phyloP scores from a whole-genome alignment of 2,888 invertebrate species.

The Trichacis sp. region DNA sequence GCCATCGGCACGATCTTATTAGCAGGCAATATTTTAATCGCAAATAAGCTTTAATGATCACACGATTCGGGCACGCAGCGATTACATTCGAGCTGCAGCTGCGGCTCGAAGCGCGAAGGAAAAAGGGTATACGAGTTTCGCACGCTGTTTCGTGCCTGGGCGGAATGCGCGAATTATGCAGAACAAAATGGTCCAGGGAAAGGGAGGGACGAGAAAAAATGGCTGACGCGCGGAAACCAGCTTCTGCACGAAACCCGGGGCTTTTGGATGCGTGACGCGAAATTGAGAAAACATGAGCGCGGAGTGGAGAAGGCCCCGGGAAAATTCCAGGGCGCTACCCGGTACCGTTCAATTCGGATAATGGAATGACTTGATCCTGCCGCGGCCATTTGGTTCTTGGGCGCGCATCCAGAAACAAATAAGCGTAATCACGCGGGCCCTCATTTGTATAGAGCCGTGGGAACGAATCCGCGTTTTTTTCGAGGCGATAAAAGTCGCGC shows the following conservation, averaged over 20 bases:
- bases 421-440: constrained; percentile 12
- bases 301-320: constrained; percentile 29
- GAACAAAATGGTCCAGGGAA: constrained; percentile 37
- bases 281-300: constrained; percentile 30
- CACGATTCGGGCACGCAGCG: constrained; percentile 47
- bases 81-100: not conserved
- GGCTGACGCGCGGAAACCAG: not conserved
- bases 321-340: constrained; percentile 56
- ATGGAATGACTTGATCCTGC: constrained; percentile 67
- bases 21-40: constrained; percentile 66
- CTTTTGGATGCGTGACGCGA: constrained; percentile 6
- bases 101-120: constrained; percentile 25
- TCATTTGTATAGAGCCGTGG: constrained; percentile 18
- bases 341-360: constrained; percentile 65
- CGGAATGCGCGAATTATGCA: constrained; percentile 30
- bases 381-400: constrained; percentile 31
- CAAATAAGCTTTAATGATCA: constrained; percentile 59
- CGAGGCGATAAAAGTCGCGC: constrained; percentile 1
- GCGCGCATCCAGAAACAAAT: constrained; percentile 19
- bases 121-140: constrained; percentile 17
- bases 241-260: not conserved
- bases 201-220: not conserved
- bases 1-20: constrained; percentile 58
- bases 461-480: constrained; percentile 8
- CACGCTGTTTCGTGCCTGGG: constrained; percentile 17